Evolutionary conservation across 2,797 vertebrate genomes (phyloP).

Genomic region (Notoglanidium macrostoma): DNA sequence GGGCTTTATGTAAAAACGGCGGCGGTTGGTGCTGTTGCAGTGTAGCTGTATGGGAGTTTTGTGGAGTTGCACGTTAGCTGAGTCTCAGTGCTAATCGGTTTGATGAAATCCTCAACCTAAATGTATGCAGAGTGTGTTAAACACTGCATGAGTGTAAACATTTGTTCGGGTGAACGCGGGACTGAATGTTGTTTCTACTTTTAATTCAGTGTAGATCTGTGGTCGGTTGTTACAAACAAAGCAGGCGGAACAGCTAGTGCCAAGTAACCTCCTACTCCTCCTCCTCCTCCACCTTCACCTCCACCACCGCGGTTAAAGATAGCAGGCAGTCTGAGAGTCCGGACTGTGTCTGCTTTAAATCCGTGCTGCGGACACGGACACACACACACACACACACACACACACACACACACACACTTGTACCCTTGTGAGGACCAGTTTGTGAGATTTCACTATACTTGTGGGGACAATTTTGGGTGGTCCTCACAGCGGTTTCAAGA

Average conservation of each 20-base stretch:
- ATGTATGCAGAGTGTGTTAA: background rate
- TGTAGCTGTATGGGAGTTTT: background rate
- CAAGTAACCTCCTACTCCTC: background rate
- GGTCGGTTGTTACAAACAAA: slow-evolving; percentile 10
- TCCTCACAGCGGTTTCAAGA: too few species aligned
- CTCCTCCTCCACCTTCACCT: too few species aligned
- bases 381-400: background rate
- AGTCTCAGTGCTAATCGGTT: background rate
- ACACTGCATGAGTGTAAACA: background rate
- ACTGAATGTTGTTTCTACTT: background rate
- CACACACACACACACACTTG: background rate
- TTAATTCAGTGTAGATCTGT: background rate
- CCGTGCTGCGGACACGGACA: background rate
- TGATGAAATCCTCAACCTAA: background rate
- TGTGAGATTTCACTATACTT: too few species aligned
- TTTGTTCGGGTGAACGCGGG: background rate
- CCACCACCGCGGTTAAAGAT: background rate
- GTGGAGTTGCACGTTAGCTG: slow-evolving; percentile 7
- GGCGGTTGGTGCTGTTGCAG: background rate
- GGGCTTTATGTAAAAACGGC: background rate
- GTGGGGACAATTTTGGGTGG: too few species aligned
- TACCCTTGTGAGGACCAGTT: too few species aligned
- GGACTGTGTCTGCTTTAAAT: slow-evolving; percentile 1
- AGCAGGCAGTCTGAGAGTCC: background rate
- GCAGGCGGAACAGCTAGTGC: slow-evolving; percentile 3